Conservation (phyloP, 2,113 vertebrate genomes). For the Eulemur macaco region DNA sequence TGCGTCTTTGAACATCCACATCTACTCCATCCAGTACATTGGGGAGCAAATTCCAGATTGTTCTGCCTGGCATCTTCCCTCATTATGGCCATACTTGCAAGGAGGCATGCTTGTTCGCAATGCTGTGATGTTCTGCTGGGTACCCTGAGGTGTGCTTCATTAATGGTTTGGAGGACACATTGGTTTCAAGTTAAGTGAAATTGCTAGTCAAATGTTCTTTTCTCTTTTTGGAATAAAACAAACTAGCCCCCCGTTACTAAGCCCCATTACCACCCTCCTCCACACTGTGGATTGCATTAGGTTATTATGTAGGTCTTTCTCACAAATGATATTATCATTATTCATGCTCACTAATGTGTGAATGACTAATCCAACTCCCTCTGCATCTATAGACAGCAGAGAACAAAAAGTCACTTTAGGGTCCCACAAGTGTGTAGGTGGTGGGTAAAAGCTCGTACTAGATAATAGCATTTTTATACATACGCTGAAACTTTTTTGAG, state of each 20-base stretch:
- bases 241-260: not conserved
- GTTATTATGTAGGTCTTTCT: constrained; percentile 8
- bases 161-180: not conserved
- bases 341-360: not conserved
- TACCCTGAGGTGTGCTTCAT: not conserved
- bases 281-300: not conserved
- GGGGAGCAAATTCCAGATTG: not conserved
- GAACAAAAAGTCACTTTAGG: not conserved
- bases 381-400: not conserved
- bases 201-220: not conserved
- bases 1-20: not conserved
- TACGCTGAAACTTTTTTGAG: not conserved
- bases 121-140: accelerated
- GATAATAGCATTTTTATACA: not conserved
- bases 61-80: not conserved
- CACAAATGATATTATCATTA: not conserved
- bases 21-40: accelerated
- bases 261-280: not conserved
- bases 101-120: not conserved
- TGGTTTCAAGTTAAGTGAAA: not conserved
- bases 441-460: not conserved
- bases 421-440: not conserved
- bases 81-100: not conserved
- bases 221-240: constrained; percentile 50
- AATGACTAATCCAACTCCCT: constrained; percentile 3